Evolutionary conservation across 2,797 vertebrate species (phyloP), one percentile per base, ranked within the genome.

Genomic region (Onychomys arenicola): DNA sequence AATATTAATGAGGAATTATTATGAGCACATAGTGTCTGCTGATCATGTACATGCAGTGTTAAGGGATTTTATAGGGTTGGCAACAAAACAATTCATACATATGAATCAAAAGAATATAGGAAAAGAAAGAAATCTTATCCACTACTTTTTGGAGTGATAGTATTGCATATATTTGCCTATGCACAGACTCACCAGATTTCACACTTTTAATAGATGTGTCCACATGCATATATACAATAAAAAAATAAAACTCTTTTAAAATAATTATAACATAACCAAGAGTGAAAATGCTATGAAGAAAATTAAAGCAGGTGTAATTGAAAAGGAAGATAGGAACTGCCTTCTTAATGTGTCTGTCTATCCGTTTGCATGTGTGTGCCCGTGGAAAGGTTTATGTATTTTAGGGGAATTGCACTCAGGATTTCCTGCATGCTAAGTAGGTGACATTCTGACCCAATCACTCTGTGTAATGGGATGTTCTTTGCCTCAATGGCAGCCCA

Each of bases 321-420:
- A 67, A 67, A 52, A 1, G 46, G 6, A 49, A 67, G 32, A 14
- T 4, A 67, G 46, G 13, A 69, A 5, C 3, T 52, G 19, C 11
- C 11, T 8, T 77, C 77, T 34, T 49, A 34, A 34, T 49, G 17
- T 85, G 19, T 29, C 32, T n/a, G 19, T 32, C 10, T 49, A 0
- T 0, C 0, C 32, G 11, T n/a, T 11, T 69, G 6, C 43, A 9
- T 52, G 32, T 0, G 6, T 49, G 17, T 49, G 13, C 34, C 43
- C 52, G 43, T 23, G 2, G 25, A 4, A 37, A 71, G n/a, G 32
- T n/a, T 9, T 67, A 40, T 32, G 1, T 19, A 67, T 25, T 63
- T 83, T 43, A 9, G 14, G 6, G 19, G 10, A 46, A 34, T 34
- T 19, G 43, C 29, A 46, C 17, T 19, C 10, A 65, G 32, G 19